Conservation (phyloP, 2,888 invertebrate genomes). For the Priocnemis perturbator region DNA sequence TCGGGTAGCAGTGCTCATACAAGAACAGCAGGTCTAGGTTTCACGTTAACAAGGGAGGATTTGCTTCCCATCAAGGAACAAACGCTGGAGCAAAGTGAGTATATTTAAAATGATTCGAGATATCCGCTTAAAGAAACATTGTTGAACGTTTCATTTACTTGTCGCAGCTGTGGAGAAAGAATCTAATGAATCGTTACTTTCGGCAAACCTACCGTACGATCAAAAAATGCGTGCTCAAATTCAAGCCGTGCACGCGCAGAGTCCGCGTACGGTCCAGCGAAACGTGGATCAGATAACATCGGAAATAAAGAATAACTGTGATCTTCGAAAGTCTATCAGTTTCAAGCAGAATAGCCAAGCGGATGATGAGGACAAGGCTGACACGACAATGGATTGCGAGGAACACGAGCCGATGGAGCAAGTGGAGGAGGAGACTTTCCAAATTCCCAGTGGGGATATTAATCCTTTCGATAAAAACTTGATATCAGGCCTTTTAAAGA, state of each 20-base stretch:
- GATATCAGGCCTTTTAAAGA: slow-evolving; percentile 82
- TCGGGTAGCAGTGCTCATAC: slow-evolving; percentile 65
- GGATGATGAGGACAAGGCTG: slow-evolving; percentile 48
- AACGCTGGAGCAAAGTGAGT: slow-evolving; percentile 39
- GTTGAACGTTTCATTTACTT: slow-evolving; percentile 1
- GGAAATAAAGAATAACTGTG: slow-evolving; percentile 72
- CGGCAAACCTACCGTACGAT: slow-evolving; percentile 62
- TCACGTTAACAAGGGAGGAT: slow-evolving; percentile 66
- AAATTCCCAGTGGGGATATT: slow-evolving; percentile 72
- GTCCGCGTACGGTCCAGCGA: slow-evolving; percentile 73
- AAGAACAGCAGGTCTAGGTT: slow-evolving; percentile 62
- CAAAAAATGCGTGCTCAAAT: slow-evolving; percentile 71
- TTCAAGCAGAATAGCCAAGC: slow-evolving; percentile 60
- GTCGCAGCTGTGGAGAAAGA: slow-evolving; percentile 46
- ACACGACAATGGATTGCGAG: slow-evolving; percentile 68
- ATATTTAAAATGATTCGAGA: not conserved
- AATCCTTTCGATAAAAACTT: slow-evolving; percentile 90
- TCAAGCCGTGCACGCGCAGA: slow-evolving; percentile 73
- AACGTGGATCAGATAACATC: slow-evolving; percentile 73
- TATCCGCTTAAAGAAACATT: not conserved
- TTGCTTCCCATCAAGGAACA: slow-evolving; percentile 66
- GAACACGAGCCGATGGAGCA: slow-evolving; percentile 67
- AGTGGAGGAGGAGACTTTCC: slow-evolving; percentile 68
- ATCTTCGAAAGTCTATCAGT: slow-evolving; percentile 69
- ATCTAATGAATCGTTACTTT: slow-evolving; percentile 50